Base-by-base conservation (phyloP, 2,888 invertebrate species). In the Lordiphosa fenestrarum region DNA sequence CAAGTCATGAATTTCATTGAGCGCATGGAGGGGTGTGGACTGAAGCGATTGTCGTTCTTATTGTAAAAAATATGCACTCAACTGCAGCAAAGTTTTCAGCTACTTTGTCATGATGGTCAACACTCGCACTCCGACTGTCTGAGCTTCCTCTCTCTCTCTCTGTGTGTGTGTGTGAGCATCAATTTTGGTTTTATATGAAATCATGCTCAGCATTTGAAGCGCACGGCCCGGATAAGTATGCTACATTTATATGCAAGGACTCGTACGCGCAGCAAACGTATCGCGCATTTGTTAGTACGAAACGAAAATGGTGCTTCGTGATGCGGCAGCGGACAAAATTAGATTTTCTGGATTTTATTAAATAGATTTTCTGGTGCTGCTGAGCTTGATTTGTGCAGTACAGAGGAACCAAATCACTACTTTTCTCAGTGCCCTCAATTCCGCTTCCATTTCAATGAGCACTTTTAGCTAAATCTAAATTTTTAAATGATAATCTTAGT, bases 1-100 rank as follows among this genome's bases (percentile, higher is more conserved):
- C 25, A 46, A 61, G 41, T 52, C 54, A 48, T 60, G 57, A 37
- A 53, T 54, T 69, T 71, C 58, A 62, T 71, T 60, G 54, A 55
- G 53, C 36, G 46, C 21, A 46, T 35, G 19, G 12, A 2, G 30
- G 30, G 9, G 6, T 2, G 7, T 3, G 9, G 6, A 6, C 6
- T 1, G 6, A 39, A 50, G 37, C 21, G 44, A 53, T 47, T 53
- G 59, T 36, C 54, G 60, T 42, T 4, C 5, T 23, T 23, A 6
- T 23, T 23, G 23, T 23, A 49, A 47, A 25, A 57, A 53, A 38
- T 23, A 49, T 49, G 49, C 47, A 47, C 47, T 47, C 44, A 44
- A 30, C 30, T 30, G 30, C 9, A 9, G n/a, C 9, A 30, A 30
- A 57, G 38, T 49, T 37, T 35, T 23, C 53, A 61, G 42, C 39